A percentile compares a stretch with the other conserved stretches of the same genome.
Conservation (phyloP, 2,888 invertebrate species). For the Conomelus anceps region DNA sequence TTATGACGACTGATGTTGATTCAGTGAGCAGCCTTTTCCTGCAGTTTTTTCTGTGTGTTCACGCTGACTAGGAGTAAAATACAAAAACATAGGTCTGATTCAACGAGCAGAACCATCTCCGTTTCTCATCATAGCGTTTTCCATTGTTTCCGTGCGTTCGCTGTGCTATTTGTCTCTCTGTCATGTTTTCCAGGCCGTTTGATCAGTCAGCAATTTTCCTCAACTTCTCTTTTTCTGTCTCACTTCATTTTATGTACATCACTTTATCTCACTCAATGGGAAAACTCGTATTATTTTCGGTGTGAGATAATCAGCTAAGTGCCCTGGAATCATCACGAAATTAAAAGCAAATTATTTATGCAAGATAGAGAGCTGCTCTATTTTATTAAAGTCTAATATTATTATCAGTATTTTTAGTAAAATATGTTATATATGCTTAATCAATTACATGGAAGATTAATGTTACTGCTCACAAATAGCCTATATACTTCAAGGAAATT, state of each 20-base stretch:
- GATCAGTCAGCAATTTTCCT: neutral
- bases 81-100: neutral
- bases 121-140: neutral
- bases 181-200: neutral
- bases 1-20: neutral
- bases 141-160: neutral
- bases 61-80: neutral
- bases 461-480: too few relatives aligned
- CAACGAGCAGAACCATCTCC: neutral
- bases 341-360: too few relatives aligned
- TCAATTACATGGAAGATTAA: too few relatives aligned
- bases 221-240: neutral
- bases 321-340: neutral
- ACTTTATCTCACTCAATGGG: neutral
- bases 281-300: too few relatives aligned
- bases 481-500: too few relatives aligned
- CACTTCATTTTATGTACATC: neutral
- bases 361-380: too few relatives aligned
- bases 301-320: too few relatives aligned
- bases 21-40: neutral
- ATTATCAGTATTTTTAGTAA: too few relatives aligned
- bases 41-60: neutral
- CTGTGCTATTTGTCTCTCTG: neutral
- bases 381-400: too few relatives aligned
- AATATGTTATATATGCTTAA: too few relatives aligned